phyloP scores from a whole-genome alignment of 2,113 vertebrate genomes.

The Caretta caretta region DNA sequence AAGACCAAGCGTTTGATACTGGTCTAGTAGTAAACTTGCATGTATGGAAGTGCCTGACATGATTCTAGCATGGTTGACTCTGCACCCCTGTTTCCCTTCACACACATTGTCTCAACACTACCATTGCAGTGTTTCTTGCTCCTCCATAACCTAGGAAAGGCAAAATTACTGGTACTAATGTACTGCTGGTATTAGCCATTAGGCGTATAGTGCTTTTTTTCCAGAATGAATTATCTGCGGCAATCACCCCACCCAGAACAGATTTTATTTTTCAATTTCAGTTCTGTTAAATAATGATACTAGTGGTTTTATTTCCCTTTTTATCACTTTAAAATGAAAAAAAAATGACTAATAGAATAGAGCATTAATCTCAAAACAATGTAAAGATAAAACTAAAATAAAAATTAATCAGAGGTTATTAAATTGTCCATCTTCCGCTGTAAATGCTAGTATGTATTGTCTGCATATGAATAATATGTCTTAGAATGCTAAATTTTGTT shows the following conservation, averaged over 20 bases:
- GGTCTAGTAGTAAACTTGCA: not conserved
- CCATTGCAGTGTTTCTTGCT: not conserved
- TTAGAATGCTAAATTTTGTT: not conserved
- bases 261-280: not conserved
- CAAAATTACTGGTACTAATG: not conserved
- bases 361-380: not conserved
- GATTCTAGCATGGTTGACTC: not conserved
- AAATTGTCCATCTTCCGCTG: not conserved
- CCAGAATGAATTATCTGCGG: not conserved
- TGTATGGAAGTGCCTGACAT: not conserved
- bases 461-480: not conserved
- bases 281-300: not conserved
- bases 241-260: not conserved
- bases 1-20: not conserved
- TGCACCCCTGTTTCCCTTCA: not conserved
- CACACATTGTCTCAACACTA: not conserved
- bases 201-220: not conserved
- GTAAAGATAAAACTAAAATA: not conserved
- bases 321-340: fast-evolving
- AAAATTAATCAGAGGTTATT: not conserved
- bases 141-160: not conserved
- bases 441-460: not conserved
- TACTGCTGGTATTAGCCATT: not conserved
- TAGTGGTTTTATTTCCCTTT: not conserved
- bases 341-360: not conserved